Evolutionary conservation across 2,797 vertebrate genomes (phyloP), one percentile per base, ranked within the genome.

Genomic region (Karalla daura): DNA sequence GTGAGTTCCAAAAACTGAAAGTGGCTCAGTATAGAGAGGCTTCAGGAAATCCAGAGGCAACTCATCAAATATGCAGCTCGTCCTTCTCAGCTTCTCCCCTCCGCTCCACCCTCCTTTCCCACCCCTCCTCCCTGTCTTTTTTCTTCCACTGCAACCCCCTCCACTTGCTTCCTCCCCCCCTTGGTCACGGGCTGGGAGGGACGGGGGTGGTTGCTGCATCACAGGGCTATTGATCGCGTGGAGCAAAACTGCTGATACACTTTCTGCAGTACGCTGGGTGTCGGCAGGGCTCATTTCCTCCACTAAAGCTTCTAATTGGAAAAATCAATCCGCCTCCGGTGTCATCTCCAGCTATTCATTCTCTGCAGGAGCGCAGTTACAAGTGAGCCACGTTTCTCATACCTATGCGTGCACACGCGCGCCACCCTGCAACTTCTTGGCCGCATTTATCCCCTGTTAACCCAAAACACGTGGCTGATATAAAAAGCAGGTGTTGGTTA

Each of bases 161-260:
- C 78, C 76, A 61, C 84, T 59, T 25, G 21, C 63, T 81, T 85
- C 76, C 82, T 84, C 67, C 69, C 70, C 44, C 61, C 37, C 64
- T 61, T 40, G 63, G 66, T 68, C 65, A 61, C 44, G 15, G 28
- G 55, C 20, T 25, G 43, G 54, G 15, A 18, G 56, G 33, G 15
- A 7, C 12, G 33, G 30, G 36, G 56, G 8, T 7, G 43, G 58
- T 20, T 53, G 41, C n/a, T 64, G 73, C 73, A 79, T 85, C 74
- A 45, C 54, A 63, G 63, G 41, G 60, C 76, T 83, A 90, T 88
- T 81, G 87, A 90, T 90, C 2, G 17, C 46, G 11, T 0, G 20
- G 51, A 71, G 61, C 75, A 86, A 30, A 86, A 80, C 67, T 84
- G 88, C 89, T 81, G 88, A 85, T 86, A 76, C 80, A 78, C 80